Percentiles rank a stretch among this genome's conserved stretches.
These are phyloP conservation scores for Stratiolaelaps scimitus DNA, from an alignment of 1,140 invertebrate species.

Conservation along the genomic window DNA sequence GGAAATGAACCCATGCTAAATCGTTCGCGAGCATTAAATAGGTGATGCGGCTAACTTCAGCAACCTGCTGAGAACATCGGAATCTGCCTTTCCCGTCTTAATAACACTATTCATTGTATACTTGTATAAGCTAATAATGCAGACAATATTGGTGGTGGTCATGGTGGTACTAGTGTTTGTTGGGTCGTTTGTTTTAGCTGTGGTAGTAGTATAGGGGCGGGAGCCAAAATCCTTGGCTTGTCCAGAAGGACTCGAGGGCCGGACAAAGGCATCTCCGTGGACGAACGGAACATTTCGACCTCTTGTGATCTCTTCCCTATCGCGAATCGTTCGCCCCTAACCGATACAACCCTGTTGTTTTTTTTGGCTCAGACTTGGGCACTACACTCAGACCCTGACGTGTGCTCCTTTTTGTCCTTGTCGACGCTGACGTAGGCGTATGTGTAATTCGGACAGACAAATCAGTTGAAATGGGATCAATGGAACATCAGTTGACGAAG, in stretches of 20 bases:
- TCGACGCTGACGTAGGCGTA: conserved; percentile 84
- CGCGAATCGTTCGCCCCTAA: conserved; percentile 82
- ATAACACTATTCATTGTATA: too few species aligned
- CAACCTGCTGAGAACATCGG: too few species aligned
- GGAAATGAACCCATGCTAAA: too few species aligned
- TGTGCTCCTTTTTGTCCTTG: conserved; percentile 69
- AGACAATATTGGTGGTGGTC: too few species aligned
- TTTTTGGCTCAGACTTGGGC: conserved; percentile 77
- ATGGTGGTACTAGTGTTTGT: too few species aligned
- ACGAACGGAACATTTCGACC: conserved; percentile 47
- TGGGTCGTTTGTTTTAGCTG: too few species aligned
- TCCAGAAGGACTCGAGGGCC: not conserved
- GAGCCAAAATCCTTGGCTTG: not conserved
- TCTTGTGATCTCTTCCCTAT: conserved; percentile 64
- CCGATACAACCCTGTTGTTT: conserved; percentile 88
- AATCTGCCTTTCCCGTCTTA: too few species aligned
- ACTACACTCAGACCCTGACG: too few species aligned
- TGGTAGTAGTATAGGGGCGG: conserved; percentile 1
- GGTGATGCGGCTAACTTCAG: too few species aligned
- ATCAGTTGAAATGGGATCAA: not conserved
- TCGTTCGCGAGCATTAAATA: too few species aligned
- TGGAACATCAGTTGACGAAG: too few species aligned
- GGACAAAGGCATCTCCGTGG: not conserved
- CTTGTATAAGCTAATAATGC: too few species aligned
- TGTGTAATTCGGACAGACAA: conserved; percentile 35